These are phyloP conservation scores for Melitaea athalia DNA, from an alignment of 2,888 invertebrate species.

Conservation along the genomic window DNA sequence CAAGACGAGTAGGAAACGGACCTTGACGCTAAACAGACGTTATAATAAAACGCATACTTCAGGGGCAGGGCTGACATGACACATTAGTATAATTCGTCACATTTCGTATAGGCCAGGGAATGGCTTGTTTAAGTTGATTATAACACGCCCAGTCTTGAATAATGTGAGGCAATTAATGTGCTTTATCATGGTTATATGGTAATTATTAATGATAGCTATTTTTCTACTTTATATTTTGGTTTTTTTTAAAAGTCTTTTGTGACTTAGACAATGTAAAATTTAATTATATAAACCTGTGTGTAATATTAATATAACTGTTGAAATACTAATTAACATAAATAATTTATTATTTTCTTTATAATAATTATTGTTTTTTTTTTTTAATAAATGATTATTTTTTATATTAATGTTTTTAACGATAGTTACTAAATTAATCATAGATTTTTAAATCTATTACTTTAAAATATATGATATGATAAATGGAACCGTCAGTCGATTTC, in stretches of 20 bases:
- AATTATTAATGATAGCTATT: slow-evolving; percentile 15
- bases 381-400: too few species aligned
- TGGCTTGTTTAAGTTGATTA: slow-evolving; percentile 68
- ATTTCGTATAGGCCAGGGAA: slow-evolving; percentile 43
- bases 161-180: slow-evolving; percentile 50
- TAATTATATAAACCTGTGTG: too few species aligned
- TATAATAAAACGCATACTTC: slow-evolving; percentile 19
- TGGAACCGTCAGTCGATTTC: too few species aligned
- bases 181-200: slow-evolving; percentile 21
- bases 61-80: slow-evolving; percentile 58
- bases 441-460: too few species aligned
- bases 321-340: too few species aligned
- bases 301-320: too few species aligned
- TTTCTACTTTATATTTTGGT: slow-evolving; percentile 1
- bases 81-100: slow-evolving; percentile 70
- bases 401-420: too few species aligned
- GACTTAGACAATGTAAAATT: too few species aligned
- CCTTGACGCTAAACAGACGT: slow-evolving; percentile 42
- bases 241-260: background rate
- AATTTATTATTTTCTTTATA: too few species aligned
- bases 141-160: slow-evolving; percentile 49
- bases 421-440: too few species aligned
- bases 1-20: slow-evolving; percentile 29
- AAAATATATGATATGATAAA: too few species aligned
- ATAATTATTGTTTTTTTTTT: too few species aligned